Evolutionary conservation across 2,888 invertebrate species (phyloP).

Genomic region (Brachylomia viminalis): DNA sequence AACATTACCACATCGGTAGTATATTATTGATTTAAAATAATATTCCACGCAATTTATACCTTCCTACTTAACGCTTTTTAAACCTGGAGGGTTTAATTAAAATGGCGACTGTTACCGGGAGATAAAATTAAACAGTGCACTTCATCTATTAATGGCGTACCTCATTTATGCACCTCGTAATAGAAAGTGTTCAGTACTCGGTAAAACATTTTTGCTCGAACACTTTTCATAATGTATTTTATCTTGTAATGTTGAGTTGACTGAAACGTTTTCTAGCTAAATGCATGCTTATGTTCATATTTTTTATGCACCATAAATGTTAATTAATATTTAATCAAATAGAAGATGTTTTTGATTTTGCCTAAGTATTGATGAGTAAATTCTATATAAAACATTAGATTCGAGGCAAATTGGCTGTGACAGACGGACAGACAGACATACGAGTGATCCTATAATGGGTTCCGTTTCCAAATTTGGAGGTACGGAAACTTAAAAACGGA

Average conservation of each 20-base stretch:
- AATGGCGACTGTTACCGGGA: slow-evolving; percentile 42
- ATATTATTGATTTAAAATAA: slow-evolving; percentile 18
- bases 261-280: slow-evolving; percentile 5
- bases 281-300: not conserved
- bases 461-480: not conserved
- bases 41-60: slow-evolving; percentile 9
- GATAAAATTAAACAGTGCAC: slow-evolving; percentile 62
- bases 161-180: slow-evolving; percentile 49
- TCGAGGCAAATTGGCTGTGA: not conserved
- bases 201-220: slow-evolving; percentile 43
- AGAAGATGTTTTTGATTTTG: not conserved
- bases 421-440: not conserved
- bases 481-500: not conserved
- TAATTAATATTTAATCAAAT: not conserved
- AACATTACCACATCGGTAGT: not conserved
- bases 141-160: slow-evolving; percentile 52
- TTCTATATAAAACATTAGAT: not conserved
- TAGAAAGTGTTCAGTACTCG: slow-evolving; percentile 36
- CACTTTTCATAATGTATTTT: slow-evolving; percentile 20
- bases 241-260: not conserved
- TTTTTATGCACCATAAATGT: not conserved
- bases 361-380: not conserved
- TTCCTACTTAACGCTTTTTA: slow-evolving; percentile 36
- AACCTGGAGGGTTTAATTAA: slow-evolving; percentile 58
- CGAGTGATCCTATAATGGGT: not conserved